Evolutionary conservation across 2,113 vertebrate genomes (phyloP).

Genomic region (Menidia beryllina): DNA sequence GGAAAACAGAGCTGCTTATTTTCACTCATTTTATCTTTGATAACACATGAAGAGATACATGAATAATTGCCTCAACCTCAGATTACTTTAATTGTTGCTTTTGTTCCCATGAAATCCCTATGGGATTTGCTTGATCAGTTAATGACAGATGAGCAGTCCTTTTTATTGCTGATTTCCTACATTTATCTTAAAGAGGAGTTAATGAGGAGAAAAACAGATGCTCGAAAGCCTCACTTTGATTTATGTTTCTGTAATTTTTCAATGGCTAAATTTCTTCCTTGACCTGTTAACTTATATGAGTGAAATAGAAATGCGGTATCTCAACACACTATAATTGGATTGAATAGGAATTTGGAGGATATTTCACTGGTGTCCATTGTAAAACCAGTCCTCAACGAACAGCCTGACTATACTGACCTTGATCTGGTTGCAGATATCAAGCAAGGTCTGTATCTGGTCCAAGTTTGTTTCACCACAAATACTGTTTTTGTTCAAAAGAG

Average conservation of each 20-base stretch:
- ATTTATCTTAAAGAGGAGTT: slow-evolving; percentile 48
- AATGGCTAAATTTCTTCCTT: not conserved
- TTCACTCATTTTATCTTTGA: slow-evolving; percentile 46
- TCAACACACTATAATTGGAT: not conserved
- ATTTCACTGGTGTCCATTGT: not conserved
- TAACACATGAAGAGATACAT: slow-evolving; percentile 47
- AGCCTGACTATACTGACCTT: not conserved
- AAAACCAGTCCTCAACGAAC: not conserved
- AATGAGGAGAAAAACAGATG: slow-evolving; percentile 48
- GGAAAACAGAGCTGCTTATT: slow-evolving; percentile 27
- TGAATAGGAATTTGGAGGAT: not conserved
- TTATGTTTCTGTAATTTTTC: not conserved
- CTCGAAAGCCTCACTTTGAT: slow-evolving; percentile 50
- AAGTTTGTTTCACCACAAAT: not conserved
- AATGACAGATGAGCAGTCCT: slow-evolving; percentile 62
- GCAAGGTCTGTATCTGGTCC: not conserved
- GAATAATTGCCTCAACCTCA: slow-evolving; percentile 69
- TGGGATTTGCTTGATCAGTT: slow-evolving; percentile 69
- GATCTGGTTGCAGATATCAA: not conserved
- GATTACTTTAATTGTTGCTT: slow-evolving; percentile 72
- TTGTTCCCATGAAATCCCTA: slow-evolving; percentile 72
- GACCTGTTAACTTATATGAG: too few relatives aligned
- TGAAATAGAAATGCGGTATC: too few relatives aligned
- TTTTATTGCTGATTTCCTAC: slow-evolving; percentile 62
- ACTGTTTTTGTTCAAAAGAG: too few relatives aligned